phyloP scores from a whole-genome alignment of 2,113 vertebrate species.

The Tichodroma muraria region DNA sequence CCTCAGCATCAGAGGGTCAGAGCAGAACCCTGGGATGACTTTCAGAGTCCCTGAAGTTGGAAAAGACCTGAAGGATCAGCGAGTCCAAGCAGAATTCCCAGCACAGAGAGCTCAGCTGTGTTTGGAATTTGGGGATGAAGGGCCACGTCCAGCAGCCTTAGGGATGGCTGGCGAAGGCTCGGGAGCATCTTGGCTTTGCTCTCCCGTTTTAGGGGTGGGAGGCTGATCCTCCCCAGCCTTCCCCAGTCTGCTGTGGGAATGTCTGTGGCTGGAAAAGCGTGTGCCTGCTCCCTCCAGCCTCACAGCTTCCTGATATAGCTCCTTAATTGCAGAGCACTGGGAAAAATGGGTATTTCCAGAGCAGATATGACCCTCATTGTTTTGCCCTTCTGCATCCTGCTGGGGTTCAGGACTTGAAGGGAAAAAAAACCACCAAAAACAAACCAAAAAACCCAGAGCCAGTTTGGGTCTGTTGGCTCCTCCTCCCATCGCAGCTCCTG shows the following conservation, averaged over 20 bases:
- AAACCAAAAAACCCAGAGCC: neutral
- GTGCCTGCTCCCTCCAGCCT: neutral
- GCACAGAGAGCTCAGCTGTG: rapidly evolving
- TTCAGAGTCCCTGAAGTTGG: neutral
- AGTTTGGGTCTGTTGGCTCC: neutral
- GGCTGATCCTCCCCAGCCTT: neutral
- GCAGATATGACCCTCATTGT: neutral
- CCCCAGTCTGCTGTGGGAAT: neutral
- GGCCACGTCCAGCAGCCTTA: neutral
- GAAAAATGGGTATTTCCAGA: neutral
- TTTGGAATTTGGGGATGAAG: neutral
- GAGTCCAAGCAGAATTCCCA: neutral
- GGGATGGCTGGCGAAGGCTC: rapidly evolving
- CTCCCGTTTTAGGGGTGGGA: neutral
- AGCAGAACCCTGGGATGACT: neutral
- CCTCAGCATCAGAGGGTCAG: rapidly evolving
- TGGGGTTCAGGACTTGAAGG: neutral
- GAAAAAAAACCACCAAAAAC: neutral
- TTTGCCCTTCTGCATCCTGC: neutral
- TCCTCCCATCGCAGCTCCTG: conserved; percentile 40
- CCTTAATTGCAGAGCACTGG: neutral
- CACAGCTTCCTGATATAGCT: neutral
- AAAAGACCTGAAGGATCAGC: neutral
- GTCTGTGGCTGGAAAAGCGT: neutral
- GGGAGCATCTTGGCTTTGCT: rapidly evolving